phyloP scores from a whole-genome alignment of 1,140 invertebrate species.

The Gryon sp. region DNA sequence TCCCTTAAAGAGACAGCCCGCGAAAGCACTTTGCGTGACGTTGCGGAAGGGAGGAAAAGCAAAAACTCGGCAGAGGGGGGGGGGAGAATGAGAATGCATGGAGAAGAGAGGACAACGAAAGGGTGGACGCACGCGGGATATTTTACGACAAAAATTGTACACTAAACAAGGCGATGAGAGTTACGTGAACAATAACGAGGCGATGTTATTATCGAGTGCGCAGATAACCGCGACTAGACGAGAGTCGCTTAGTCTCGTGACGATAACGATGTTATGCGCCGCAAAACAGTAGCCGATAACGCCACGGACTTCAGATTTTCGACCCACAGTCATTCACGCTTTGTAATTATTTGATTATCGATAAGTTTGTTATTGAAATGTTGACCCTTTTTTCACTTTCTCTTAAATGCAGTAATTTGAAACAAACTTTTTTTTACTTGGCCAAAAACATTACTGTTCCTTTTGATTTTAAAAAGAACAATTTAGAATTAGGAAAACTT shows the following conservation, averaged over 20 bases:
- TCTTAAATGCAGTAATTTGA: no score
- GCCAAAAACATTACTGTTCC: no score
- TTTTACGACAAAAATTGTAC: neutral
- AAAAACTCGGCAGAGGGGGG: no score
- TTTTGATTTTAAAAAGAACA: no score
- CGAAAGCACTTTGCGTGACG: conserved; percentile 14
- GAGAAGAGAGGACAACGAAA: no score
- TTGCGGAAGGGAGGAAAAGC: neutral
- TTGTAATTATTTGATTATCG: neutral
- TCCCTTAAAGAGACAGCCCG: conserved; percentile 26
- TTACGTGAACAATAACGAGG: neutral
- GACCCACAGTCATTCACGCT: neutral
- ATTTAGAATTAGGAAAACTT: no score
- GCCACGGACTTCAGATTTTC: conserved; percentile 20
- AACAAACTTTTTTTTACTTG: no score
- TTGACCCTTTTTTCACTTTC: no score
- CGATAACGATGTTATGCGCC: neutral
- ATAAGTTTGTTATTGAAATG: neutral
- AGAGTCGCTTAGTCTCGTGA: no score
- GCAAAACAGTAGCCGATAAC: conserved; percentile 31
- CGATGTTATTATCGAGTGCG: neutral
- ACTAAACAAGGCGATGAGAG: conserved; percentile 1
- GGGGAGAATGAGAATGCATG: no score
- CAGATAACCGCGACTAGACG: neutral
- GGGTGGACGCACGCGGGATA: no score